Evolutionary conservation across 2,113 vertebrate species (phyloP), one percentile per base, ranked within the genome.

Genomic region (Mustela nigripes): DNA sequence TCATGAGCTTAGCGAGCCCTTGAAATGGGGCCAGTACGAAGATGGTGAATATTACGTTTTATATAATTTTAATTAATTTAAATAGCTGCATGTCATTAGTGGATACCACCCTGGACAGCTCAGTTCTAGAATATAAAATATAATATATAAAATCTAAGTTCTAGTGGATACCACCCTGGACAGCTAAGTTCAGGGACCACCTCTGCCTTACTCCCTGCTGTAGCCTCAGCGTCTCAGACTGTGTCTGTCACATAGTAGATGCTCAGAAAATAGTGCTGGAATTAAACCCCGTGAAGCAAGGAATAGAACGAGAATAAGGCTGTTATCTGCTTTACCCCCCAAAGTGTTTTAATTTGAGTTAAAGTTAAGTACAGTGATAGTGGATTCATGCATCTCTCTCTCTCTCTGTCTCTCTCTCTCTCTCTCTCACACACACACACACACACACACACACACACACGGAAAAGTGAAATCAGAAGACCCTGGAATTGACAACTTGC

Each of bases 31-130:
- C n/a, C 24, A 48, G 16, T 58, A 4, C 39, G 26, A 90, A 89
- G 31, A 86, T n/a, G 36, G 15, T 63, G 12, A 42, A 78, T 71
- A 58, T 91, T 94, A 53, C 21, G 79, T 50, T 84, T 62, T 45
- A 21, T 31, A 28, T 94, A 11, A 69, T 84, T 93, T 82, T 91
- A 95, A 81, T 56, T 81, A 67, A 86, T 56, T 96, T 31, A 89
- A 80, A 78, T 65, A 89, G 82, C 73, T 95, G 12, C 26, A 36
- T 65, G 18, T 82, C 48, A 19, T 42, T 50, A 50, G 12, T 65
- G 78, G 42, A 28, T 33, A 67, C 36, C 71, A 26, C 53, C 80
- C 16, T 62, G 26, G 33, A 92, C n/a, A 83, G 28, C 11, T n/a
- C 48, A 28, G 26, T 62, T 73, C 58, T 79, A 84, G 91, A 87